Evolutionary conservation across 2,797 vertebrate genomes (phyloP).

Genomic region (Acanthiza pusilla): DNA sequence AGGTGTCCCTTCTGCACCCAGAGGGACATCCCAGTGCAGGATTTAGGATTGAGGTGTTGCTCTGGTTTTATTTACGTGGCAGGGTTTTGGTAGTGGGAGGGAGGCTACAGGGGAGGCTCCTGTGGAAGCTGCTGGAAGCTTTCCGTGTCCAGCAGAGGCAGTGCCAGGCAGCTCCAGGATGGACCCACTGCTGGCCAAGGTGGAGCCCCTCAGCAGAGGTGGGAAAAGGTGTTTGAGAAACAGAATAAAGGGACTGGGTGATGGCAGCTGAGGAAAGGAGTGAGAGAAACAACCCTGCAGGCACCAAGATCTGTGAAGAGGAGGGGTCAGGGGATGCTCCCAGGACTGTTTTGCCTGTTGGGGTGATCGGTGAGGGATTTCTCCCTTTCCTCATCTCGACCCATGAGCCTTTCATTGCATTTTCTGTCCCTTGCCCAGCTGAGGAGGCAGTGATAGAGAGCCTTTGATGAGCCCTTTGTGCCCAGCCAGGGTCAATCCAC

Average conservation of each 20-base stretch:
- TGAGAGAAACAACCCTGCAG: background rate
- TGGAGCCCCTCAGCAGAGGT: background rate
- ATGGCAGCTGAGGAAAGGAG: background rate
- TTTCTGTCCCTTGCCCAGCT: background rate
- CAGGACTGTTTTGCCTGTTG: background rate
- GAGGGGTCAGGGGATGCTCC: background rate
- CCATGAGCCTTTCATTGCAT: background rate
- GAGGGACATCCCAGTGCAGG: fast-evolving
- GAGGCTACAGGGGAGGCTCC: background rate
- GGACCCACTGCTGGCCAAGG: background rate
- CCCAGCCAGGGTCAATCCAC: background rate
- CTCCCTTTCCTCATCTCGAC: background rate
- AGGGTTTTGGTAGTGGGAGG: background rate
- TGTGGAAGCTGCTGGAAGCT: background rate
- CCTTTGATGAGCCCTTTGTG: background rate
- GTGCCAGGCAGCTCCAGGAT: background rate
- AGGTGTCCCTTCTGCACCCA: background rate
- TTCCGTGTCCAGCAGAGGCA: background rate
- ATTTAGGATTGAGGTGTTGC: background rate
- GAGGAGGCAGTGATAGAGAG: background rate
- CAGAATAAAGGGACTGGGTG: background rate
- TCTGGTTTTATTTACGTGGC: background rate
- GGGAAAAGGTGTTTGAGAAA: background rate
- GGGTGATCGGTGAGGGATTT: background rate
- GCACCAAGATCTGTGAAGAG: background rate